These are phyloP conservation scores for Agrotis puta DNA, from an alignment of 2,888 invertebrate species.

Conservation along the genomic window DNA sequence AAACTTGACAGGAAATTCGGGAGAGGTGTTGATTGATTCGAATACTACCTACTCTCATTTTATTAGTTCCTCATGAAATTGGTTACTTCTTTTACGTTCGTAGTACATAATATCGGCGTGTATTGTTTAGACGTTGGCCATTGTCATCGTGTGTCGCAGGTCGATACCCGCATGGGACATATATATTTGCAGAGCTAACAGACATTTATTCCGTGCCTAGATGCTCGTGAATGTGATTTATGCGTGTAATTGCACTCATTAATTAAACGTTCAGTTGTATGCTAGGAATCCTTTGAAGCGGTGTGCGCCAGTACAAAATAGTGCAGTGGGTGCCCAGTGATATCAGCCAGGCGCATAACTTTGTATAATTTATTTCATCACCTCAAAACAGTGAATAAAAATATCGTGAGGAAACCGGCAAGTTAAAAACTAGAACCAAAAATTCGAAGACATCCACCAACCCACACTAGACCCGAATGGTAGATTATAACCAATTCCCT, in stretches of 20 bases:
- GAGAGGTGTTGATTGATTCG: background rate
- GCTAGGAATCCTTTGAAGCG: conserved; percentile 4
- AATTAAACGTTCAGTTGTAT: conserved; percentile 22
- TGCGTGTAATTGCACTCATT: conserved; percentile 33
- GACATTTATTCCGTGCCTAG: conserved; percentile 7
- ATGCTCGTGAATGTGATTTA: conserved; percentile 10
- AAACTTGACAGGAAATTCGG: background rate
- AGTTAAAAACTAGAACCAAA: too few species aligned
- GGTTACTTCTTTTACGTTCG: background rate
- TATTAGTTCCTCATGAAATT: background rate
- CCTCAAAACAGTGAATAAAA: too few species aligned
- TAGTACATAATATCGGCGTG: background rate
- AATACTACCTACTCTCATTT: background rate
- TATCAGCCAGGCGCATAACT: too few species aligned
- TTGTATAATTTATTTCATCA: too few species aligned
- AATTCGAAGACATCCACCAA: too few species aligned
- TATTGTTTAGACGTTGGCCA: too few species aligned
- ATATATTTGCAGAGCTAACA: background rate
- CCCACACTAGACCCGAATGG: too few species aligned
- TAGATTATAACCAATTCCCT: too few species aligned
- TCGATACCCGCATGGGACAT: background rate
- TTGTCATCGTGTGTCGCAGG: background rate
- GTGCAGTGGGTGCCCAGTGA: too few species aligned
- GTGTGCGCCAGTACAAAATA: background rate
- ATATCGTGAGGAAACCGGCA: too few species aligned